These are phyloP conservation scores for Diplodus puntazzo DNA, from an alignment of 2,797 vertebrate genomes.

Conservation along the genomic window DNA sequence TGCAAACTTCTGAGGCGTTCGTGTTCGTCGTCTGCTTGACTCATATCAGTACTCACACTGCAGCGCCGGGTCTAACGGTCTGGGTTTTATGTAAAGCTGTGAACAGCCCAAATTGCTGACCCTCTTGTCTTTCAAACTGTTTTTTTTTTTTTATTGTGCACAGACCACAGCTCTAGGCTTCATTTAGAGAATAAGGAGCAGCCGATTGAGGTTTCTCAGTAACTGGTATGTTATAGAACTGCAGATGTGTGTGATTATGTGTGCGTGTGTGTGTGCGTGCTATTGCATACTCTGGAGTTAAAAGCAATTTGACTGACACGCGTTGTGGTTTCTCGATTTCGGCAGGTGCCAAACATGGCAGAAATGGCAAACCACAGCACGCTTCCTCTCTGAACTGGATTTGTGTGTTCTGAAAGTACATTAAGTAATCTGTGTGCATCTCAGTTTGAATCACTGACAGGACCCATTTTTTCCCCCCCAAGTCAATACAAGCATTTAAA, in stretches of 20 bases:
- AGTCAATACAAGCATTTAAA: constrained; percentile 18
- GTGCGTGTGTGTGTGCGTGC: constrained; percentile 4
- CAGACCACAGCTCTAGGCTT: not conserved
- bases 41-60: constrained; percentile 14
- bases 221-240: not conserved
- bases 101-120: not conserved
- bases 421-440: constrained; percentile 7
- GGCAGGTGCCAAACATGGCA: constrained; percentile 18
- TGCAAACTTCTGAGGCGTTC: constrained; percentile 24
- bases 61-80: not conserved
- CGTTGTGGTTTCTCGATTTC: constrained; percentile 54
- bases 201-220: not conserved
- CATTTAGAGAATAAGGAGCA: not conserved
- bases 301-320: constrained; percentile 37
- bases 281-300: not conserved
- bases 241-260: constrained; percentile 6
- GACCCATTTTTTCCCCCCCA: too few species aligned
- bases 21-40: constrained; percentile 14
- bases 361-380: constrained; percentile 43
- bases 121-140: not conserved
- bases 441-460: constrained; percentile 8
- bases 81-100: constrained; percentile 15
- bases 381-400: constrained; percentile 30
- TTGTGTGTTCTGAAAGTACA: not conserved
- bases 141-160: constrained; percentile 2